Evolutionary conservation across 1,140 invertebrate genomes (phyloP), one percentile per base, ranked within the genome.

Genomic region (Apis dorsata): DNA sequence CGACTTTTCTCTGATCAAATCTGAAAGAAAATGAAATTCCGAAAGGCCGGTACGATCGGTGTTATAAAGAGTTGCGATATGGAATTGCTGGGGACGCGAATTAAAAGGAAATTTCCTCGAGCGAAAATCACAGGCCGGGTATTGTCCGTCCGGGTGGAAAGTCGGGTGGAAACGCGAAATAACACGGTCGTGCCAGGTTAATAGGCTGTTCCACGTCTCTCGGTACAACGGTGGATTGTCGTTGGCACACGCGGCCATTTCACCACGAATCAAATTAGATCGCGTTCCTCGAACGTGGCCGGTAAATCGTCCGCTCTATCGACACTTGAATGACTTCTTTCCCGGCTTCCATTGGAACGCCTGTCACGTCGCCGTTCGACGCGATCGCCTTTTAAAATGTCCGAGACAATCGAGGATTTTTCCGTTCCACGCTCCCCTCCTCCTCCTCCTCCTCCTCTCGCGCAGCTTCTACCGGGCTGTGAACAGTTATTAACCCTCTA

Each of bases 191-290:
- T 21, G 49, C 71, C n/a, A 49, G 60, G 71, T 81, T 44, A 59
- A 69, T 66, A 53, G 62, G 12, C 62, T 21, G 74, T 74, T 66
- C 28, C 24, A 62, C 44, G 15, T 34, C 24, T 68, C 7, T 7
- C 34, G 34, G 34, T 44, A 44, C 34, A 73, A 28, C 8, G 13
- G 34, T 55, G 13, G 11, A 59, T 17, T 44, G 28, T 53, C 49
- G 78, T 15, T 68, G 24, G 53, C 53, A 9, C 28, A 34, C 19
- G 19, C 44, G 21, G 44, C 21, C 49, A 51, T 81, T 75, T 81
- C 79, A 28, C 15, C 53, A 24, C 70, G 79, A 80, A 66, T 81
- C 60, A 63, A 80, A 80, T 80, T 74, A 57, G 71, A 74, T 81
- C 51, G 71, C 79, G 79, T 81, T 68, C 34, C 62, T 28, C 34